phyloP scores from a whole-genome alignment of 2,888 invertebrate species.

The Bedellia somnulentella region DNA sequence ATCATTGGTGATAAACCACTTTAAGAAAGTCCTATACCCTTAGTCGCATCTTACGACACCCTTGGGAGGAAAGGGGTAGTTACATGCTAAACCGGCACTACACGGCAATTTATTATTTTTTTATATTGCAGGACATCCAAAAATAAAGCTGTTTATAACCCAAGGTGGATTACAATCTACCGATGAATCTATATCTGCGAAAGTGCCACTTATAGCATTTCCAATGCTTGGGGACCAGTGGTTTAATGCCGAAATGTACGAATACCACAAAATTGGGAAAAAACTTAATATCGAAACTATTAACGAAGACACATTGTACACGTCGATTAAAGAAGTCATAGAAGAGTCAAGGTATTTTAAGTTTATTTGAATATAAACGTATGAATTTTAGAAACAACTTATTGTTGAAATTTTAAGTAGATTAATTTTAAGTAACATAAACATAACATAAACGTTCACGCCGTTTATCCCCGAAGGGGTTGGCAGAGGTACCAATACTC shows the following conservation, averaged over 20 bases:
- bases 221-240: conserved; percentile 3
- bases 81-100: too few species aligned
- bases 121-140: conserved; percentile 2
- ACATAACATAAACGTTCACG: too few species aligned
- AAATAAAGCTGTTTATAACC: conserved; percentile 2
- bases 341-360: neutral
- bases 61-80: too few species aligned
- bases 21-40: too few species aligned
- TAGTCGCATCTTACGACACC: too few species aligned
- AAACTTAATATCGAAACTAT: neutral
- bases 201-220: conserved; percentile 1
- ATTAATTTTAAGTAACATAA: too few species aligned
- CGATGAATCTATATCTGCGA: neutral
- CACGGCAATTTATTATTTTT: too few species aligned
- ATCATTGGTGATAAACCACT: too few species aligned
- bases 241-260: conserved; percentile 3
- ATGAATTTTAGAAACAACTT: neutral
- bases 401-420: neutral
- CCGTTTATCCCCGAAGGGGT: too few species aligned
- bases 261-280: neutral
- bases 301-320: neutral
- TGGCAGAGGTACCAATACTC: too few species aligned
- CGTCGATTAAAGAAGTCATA: neutral
- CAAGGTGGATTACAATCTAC: conserved; percentile 3
- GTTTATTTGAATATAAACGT: neutral